Evolutionary conservation across 2,113 vertebrate genomes (phyloP).

Genomic region (Urocitellus parryii): DNA sequence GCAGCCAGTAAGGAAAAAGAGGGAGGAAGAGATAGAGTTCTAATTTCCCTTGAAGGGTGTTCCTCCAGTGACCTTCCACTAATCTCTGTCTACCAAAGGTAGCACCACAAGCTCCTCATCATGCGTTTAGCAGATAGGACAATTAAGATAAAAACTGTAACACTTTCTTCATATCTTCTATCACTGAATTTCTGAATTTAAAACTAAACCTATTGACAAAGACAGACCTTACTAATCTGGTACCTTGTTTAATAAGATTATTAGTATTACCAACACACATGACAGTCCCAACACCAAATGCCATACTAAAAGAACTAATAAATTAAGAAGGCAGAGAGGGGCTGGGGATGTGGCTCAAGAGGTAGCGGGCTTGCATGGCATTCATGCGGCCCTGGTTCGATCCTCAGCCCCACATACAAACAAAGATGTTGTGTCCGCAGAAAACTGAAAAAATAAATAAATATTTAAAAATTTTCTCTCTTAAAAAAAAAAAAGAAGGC

Average conservation of each 20-base stretch:
- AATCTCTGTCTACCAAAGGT: neutral
- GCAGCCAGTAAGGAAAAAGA: neutral
- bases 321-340: neutral
- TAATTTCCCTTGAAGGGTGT: neutral
- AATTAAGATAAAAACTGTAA: neutral
- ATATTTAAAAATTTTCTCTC: too few relatives aligned
- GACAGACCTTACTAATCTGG: neutral
- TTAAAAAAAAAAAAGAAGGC: neutral
- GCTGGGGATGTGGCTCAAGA: too few relatives aligned
- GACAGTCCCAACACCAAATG: neutral
- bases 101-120: neutral
- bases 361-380: too few relatives aligned
- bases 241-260: neutral
- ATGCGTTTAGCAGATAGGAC: neutral
- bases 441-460: too few relatives aligned
- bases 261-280: neutral
- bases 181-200: neutral
- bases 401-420: too few relatives aligned
- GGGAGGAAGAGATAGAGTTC: too few relatives aligned
- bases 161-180: neutral
- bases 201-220: neutral
- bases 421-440: too few relatives aligned
- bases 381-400: too few relatives aligned
- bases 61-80: too few relatives aligned
- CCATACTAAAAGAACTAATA: neutral